Conservation (phyloP, 1,140 invertebrate genomes). For the Probaryconus sp. region DNA sequence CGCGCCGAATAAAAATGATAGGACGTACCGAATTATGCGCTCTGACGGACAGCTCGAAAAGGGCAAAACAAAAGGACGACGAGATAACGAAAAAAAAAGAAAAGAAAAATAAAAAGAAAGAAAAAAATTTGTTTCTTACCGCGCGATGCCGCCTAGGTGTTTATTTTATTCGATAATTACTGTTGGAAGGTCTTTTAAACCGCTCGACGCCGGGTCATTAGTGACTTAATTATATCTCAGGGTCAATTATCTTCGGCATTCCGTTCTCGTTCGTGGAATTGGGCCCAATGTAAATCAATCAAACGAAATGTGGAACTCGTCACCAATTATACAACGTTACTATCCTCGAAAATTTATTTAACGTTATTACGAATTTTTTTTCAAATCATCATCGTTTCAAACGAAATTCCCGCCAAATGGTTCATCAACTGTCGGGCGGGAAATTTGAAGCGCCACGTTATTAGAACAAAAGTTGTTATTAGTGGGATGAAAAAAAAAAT, state of each 20-base stretch:
- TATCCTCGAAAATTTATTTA: no score
- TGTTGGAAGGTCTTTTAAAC: slow-evolving; percentile 2
- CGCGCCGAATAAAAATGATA: neutral
- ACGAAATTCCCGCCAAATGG: no score
- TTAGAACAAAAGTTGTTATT: no score
- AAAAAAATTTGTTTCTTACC: no score
- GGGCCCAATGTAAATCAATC: slow-evolving; percentile 36
- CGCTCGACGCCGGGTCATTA: slow-evolving; percentile 62
- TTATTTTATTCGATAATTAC: slow-evolving; percentile 72
- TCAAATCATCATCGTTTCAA: no score
- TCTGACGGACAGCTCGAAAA: slow-evolving; percentile 8
- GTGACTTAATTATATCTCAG: slow-evolving; percentile 72
- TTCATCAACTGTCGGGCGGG: no score
- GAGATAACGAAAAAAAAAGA: no score
- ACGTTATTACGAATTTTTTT: no score
- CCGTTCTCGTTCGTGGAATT: slow-evolving; percentile 41
- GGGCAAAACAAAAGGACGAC: neutral
- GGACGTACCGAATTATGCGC: slow-evolving; percentile 13
- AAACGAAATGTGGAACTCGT: slow-evolving; percentile 33
- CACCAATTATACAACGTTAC: no score
- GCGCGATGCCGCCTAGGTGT: slow-evolving; percentile 52
- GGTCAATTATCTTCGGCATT: slow-evolving; percentile 66
- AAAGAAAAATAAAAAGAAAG: no score
- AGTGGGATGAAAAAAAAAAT: no score
- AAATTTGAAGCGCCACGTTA: no score